These are phyloP conservation scores for Scleropages formosus DNA, from an alignment of 2,797 vertebrate species.

Conservation along the genomic window DNA sequence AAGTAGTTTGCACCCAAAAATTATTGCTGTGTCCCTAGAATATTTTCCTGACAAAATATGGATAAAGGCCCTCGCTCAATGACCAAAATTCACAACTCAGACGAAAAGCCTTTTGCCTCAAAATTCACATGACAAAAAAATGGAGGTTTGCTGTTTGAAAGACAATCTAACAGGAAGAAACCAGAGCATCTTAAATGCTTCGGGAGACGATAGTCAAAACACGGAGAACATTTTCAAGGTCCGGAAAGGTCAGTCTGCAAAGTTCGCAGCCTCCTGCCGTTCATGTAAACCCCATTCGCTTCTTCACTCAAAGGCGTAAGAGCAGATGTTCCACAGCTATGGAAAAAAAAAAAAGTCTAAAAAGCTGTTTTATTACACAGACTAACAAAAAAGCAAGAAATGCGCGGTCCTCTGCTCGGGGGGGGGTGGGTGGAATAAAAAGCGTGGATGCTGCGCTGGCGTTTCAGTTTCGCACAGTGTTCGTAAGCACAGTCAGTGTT, in stretches of 20 bases:
- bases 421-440: not conserved
- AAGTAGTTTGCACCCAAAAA: too few relatives aligned
- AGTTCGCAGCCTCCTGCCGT: not conserved
- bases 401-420: too few relatives aligned
- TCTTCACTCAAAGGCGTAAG: not conserved
- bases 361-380: not conserved
- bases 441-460: not conserved
- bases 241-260: not conserved
- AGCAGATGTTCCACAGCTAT: not conserved
- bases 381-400: constrained; percentile 4
- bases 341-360: not conserved
- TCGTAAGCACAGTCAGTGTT: not conserved
- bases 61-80: not conserved
- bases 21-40: too few relatives aligned
- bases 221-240: constrained; percentile 3
- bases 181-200: not conserved
- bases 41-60: not conserved
- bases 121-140: too few relatives aligned
- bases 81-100: not conserved
- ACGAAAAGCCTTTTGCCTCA: not conserved
- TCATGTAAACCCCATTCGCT: not conserved
- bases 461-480: constrained; percentile 3
- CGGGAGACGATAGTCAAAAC: not conserved
- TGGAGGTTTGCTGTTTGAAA: not conserved
- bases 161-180: not conserved